Base-by-base conservation (phyloP, 92 coral and sea anemone species). In the Muricea muricata region DNA sequence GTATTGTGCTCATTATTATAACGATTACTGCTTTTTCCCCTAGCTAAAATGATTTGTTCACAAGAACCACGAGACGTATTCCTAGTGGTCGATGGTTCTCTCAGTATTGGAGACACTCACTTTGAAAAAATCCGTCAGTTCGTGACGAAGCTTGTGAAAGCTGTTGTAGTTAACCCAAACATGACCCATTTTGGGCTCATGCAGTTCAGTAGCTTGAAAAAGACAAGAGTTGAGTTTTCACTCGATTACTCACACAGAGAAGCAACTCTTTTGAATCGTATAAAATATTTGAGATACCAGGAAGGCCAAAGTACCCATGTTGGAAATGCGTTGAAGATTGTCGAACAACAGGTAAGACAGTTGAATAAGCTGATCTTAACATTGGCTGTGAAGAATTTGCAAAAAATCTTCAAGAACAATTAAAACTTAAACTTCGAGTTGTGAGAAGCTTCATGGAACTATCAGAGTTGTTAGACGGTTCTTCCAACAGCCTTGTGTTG, bases 161-260 rank as follows among this genome's bases (percentile, higher is more conserved):
- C 83, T 4, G 83, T 78, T 11, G 83, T 78, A 0, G 83, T 78
- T 14, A 78, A 78, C 39, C 69, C 69, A 3, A 78, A 78, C 28
- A 78, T 78, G 83, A 78, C 83, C 23, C 83, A 78, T 21, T 78
- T 78, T 78, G 83, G 83, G 12, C 65, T 78, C 9, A 31, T 78
- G 70, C 83, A 78, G 33, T 78, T 78, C 71, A 78, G 83, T 35
- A 55, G 69, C 14, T n/a, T 10, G 23, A 0, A 34, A 15, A 78
- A 58, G 30, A 78, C 83, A 9, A 78, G 83, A 21, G 26, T 78
- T 18, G 83, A 78, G 31, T 78, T 78, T 28, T 33, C 70, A 23
- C 29, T 78, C 30, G 83, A 78, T 78, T 58, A 78, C 40, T 78
- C 83, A 15, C 83, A 78, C 55, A 56, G 71, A 37, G 83, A 78